A percentile compares a stretch with the other conserved stretches of the same genome.
phyloP scores from a whole-genome alignment of 30 jellyfish, hydroid and myxozoan species.

The Euphysa ruthae region DNA sequence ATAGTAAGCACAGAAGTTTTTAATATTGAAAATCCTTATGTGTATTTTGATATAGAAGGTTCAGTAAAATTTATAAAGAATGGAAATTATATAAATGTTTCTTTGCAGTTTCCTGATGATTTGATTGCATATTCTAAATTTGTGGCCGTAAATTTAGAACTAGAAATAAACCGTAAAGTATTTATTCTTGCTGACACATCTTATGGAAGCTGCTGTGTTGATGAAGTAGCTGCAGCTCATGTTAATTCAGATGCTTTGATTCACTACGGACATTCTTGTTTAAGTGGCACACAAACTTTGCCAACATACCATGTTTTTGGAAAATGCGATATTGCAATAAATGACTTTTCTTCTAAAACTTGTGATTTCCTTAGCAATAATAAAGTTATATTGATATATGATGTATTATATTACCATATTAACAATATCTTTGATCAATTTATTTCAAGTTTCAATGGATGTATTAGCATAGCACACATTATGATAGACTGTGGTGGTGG shows the following conservation, averaged over 20 bases:
- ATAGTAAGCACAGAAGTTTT: background rate
- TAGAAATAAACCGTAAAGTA: background rate
- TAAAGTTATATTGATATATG: slow-evolving; percentile 48
- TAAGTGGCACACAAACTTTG: slow-evolving; percentile 64
- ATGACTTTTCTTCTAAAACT: slow-evolving; percentile 18
- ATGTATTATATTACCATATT: slow-evolving; percentile 48
- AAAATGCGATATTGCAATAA: slow-evolving; percentile 21
- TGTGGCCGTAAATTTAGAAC: slow-evolving; percentile 30
- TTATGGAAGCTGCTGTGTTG: slow-evolving; percentile 96
- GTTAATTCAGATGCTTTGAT: slow-evolving; percentile 74
- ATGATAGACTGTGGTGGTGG: background rate
- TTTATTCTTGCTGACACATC: slow-evolving; percentile 89
- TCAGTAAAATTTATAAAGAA: slow-evolving; percentile 35
- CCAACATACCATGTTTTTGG: slow-evolving; percentile 74
- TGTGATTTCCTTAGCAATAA: slow-evolving; percentile 3
- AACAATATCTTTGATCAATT: slow-evolving; percentile 5
- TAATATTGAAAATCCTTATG: background rate
- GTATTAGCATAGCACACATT: background rate
- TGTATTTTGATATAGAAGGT: slow-evolving; percentile 45
- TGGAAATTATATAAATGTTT: slow-evolving; percentile 28
- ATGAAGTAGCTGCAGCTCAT: slow-evolving; percentile 96
- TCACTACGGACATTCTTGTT: slow-evolving; percentile 94
- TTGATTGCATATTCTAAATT: slow-evolving; percentile 37
- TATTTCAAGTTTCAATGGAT: background rate
- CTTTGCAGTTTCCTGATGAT: slow-evolving; percentile 96